Evolutionary conservation across 2,797 vertebrate species (phyloP).

Genomic region (Echeneis naucrates): DNA sequence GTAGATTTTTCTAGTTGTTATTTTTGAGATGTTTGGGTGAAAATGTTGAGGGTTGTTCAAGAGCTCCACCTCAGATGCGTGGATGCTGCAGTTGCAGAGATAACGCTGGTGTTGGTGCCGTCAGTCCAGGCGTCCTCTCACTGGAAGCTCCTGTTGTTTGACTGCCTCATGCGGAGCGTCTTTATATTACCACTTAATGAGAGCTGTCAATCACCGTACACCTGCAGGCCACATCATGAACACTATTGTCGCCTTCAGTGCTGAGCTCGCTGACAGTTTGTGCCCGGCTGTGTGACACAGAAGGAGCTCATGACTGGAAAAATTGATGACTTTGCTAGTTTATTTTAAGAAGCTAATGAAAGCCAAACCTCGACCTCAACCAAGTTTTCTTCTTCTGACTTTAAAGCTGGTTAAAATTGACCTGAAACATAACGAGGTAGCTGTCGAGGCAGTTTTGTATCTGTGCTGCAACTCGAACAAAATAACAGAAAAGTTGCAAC

Average conservation of each 20-base stretch:
- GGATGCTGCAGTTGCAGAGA: neutral
- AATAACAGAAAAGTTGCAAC: neutral
- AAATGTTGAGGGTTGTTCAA: neutral
- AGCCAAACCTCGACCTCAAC: neutral
- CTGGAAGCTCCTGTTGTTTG: neutral
- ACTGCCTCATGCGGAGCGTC: neutral
- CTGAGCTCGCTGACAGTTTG: neutral
- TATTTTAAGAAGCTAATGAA: neutral
- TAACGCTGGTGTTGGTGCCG: neutral
- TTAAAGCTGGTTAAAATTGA: neutral
- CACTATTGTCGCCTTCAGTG: neutral
- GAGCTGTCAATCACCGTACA: neutral
- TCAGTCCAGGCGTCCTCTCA: constrained; percentile 8
- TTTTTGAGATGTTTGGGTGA: constrained; percentile 9
- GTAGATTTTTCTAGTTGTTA: constrained; percentile 1
- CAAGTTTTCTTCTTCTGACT: neutral
- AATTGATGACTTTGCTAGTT: neutral
- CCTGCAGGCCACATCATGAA: neutral
- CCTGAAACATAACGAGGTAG: neutral
- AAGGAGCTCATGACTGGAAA: neutral
- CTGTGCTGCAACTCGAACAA: too few relatives aligned
- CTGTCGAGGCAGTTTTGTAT: neutral
- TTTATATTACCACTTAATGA: neutral
- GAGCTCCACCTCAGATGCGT: neutral
- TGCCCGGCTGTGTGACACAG: neutral